Base-by-base conservation (phyloP, 30 jellyfish, hydroid and myxozoan genomes). In the Aurelia sp. region DNA sequence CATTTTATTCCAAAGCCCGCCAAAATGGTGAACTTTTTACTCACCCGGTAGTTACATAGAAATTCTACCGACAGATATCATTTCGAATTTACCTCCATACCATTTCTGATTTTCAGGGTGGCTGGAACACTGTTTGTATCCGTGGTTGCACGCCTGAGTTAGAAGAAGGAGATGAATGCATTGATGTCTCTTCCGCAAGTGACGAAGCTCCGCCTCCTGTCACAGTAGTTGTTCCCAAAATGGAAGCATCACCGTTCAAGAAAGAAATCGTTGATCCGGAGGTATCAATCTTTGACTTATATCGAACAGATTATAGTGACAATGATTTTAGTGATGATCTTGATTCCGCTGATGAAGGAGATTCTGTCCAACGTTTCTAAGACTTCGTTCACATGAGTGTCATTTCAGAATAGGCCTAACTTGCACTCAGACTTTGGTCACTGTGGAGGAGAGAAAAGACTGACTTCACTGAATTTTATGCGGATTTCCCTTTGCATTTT, bases 101-200 rank as follows among this genome's bases (percentile, higher is more conserved):
- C 6, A 40, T 58, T 4, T 16, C 27, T 58, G 2, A 58, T 30
- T 79, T 80, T 18, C 70, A 89, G 97, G 91, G 90, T 51, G 92
- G 77, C 70, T 89, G 97, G 97, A 73, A 62, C 61, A 70, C 93
- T 2, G 83, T 89, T 18, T 89, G 97, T 77, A 74, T 74, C 53
- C 97, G 97, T 35, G 92, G 92, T 1, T 82, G 79, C 70, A 23
- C 86, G 1, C 79, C 92, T 4, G 86, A 82, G 19, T 73, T 82
- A 30, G 65, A n/a, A 47, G 92, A 82, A 65, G 92, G 85, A 18
- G 92, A 70, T n/a, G 92, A 82, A 60, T 82, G 92, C 44, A 44
- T 62, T 15, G 92, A 82, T 44, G 40, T n/a, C 41, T 44, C 70
- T 33, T 30, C 79, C 35, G 13, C 19, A 12, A 17, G 35, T 5